Base-by-base conservation (phyloP, 23 tunicate species). In the Aplidium turbinatum region DNA sequence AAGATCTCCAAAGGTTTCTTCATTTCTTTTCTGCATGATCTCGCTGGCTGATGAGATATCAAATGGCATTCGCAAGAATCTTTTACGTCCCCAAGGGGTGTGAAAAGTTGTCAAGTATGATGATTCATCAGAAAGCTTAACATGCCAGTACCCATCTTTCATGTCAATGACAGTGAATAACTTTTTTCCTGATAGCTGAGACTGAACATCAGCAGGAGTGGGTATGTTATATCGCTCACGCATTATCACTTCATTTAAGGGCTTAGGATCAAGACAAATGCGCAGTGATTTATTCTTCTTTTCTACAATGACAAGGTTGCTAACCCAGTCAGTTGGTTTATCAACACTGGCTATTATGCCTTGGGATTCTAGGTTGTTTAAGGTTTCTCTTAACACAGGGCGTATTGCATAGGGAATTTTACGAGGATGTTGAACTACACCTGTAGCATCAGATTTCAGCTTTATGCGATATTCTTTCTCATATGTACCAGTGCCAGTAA, bases 61-160 rank as follows among this genome's bases (percentile, higher is more conserved):
- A n/a, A 70, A 70, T 5, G 76, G 76, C 76, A 70, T 70, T 47
- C 60, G 25, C 18, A 23, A 46, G n/a, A 70, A 70, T 4, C 60
- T 26, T 31, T 73, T 73, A 18, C 65, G 31, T 73, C 78, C 78
- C 78, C 78, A 73, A 31, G 78, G 65, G 57, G 64, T 73, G 23
- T 70, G 76, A 46, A 70, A 70, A 20, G 58, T 70, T 16, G 60
- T 70, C 11, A 21, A 35, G 35, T 70, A 47, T 19, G 76, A 23
- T 16, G 78, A 73, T 23, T 55, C 78, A 5, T 20, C 32, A 4
- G 47, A 30, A 2, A 73, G 47, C 27, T 55, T 55, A 3, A 26
- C 76, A 47, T 70, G 76, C 76, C 78, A 73, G 36, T 73, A 73
- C 20, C 57, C 78, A 29, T 70, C 76, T 25, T 70, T 70, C 61